These are phyloP conservation scores for Promerops cafer DNA, from an alignment of 2,113 vertebrate species.

Conservation along the genomic window DNA sequence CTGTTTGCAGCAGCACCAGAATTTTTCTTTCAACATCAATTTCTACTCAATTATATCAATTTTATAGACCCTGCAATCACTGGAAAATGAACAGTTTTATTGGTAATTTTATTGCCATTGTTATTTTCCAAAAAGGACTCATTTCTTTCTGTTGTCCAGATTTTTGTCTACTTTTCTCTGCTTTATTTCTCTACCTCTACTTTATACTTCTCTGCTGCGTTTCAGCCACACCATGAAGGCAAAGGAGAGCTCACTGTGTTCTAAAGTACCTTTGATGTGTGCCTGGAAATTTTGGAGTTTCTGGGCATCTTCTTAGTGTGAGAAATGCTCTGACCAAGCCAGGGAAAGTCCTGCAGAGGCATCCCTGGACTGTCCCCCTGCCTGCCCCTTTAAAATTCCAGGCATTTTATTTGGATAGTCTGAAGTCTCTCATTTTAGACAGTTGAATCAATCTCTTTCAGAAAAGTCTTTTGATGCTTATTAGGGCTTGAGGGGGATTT, in stretches of 20 bases:
- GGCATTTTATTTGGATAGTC: background rate
- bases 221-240: background rate
- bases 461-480: background rate
- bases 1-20: background rate
- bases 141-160: background rate
- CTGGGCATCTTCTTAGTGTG: background rate
- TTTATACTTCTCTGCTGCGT: background rate
- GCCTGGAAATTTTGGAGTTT: background rate
- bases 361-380: rapidly evolving
- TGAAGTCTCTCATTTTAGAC: background rate
- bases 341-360: no score
- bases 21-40: background rate
- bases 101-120: rapidly evolving
- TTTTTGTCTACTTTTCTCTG: background rate
- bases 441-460: background rate
- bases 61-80: background rate
- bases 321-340: background rate
- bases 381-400: background rate
- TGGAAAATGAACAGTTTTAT: background rate
- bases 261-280: background rate
- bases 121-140: background rate
- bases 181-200: background rate
- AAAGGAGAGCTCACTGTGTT: rapidly evolving
- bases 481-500: background rate
- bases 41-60: background rate